These are phyloP conservation scores for Caenorhabditis remanei DNA, from an alignment of 1,140 invertebrate genomes.

Conservation along the genomic window DNA sequence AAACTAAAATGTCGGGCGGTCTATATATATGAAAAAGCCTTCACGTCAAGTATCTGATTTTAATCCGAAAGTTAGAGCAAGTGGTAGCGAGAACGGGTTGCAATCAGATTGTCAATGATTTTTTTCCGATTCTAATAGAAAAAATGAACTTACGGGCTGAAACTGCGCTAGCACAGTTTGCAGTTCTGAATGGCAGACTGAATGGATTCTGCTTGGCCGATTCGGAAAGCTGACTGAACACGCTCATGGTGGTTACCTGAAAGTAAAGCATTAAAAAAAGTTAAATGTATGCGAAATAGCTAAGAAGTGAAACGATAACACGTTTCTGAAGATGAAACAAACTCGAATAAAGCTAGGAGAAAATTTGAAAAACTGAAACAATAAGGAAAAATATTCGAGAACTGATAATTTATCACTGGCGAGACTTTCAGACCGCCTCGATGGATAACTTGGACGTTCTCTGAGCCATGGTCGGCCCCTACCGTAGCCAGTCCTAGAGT, in stretches of 20 bases:
- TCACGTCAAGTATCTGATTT: too few relatives aligned
- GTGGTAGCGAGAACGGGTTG: too few relatives aligned
- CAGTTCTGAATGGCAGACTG: slow-evolving; percentile 65
- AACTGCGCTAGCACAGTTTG: slow-evolving; percentile 60
- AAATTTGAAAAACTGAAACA: neutral
- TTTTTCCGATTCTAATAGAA: too few relatives aligned
- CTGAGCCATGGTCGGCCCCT: slow-evolving; percentile 50
- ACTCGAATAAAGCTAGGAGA: neutral
- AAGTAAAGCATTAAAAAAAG: neutral
- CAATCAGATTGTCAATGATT: too few relatives aligned
- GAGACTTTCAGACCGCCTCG: neutral
- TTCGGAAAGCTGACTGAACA: slow-evolving; percentile 66
- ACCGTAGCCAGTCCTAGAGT: neutral
- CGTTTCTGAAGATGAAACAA: neutral
- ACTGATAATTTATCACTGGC: slow-evolving; percentile 32
- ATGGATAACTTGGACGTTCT: slow-evolving; percentile 2
- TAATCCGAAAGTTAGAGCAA: too few relatives aligned
- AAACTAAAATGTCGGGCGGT: neutral
- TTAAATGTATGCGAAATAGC: neutral
- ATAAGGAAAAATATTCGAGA: neutral
- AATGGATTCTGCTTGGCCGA: slow-evolving; percentile 67
- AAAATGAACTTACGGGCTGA: neutral
- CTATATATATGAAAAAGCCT: too few relatives aligned
- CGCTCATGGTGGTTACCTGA: slow-evolving; percentile 61
- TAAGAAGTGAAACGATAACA: too few relatives aligned